Percentiles rank a stretch among this genome's conserved stretches.
Evolutionary conservation across 2,888 invertebrate species (phyloP).

Genomic region (Cataglyphis cursor): DNA sequence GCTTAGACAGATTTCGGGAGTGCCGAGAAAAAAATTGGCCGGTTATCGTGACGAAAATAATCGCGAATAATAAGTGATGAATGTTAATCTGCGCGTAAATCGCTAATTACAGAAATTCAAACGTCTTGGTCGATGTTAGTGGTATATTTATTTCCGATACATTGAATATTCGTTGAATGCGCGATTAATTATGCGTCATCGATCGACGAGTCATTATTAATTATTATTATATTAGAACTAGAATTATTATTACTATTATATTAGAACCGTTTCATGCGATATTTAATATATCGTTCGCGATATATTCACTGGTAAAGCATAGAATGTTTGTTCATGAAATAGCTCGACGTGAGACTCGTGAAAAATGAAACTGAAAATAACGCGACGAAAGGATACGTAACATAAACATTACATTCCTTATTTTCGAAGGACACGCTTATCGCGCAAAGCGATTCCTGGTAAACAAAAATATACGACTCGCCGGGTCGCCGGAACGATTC

Average conservation of each 20-base stretch:
- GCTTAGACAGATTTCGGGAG: neutral
- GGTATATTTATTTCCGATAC: too few relatives aligned
- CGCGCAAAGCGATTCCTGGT: neutral
- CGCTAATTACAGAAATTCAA: neutral
- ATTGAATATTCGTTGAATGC: neutral
- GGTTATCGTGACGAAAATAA: neutral
- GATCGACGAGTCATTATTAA: neutral
- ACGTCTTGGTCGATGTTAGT: too few relatives aligned
- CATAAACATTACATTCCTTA: neutral
- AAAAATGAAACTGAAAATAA: too few relatives aligned
- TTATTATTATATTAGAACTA: neutral
- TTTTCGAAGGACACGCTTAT: neutral
- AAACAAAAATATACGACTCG: neutral
- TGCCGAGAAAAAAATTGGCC: neutral
- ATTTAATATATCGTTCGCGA: neutral
- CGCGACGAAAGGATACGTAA: neutral
- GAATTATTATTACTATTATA: neutral
- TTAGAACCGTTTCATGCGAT: neutral
- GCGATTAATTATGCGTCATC: neutral
- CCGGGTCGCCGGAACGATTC: too few relatives aligned
- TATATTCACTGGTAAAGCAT: neutral
- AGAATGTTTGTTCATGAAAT: too few relatives aligned
- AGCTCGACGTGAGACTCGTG: too few relatives aligned
- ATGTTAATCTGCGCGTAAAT: neutral
- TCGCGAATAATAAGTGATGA: neutral